phyloP scores from a whole-genome alignment of 2,113 vertebrate genomes.

The Albula glossodonta region DNA sequence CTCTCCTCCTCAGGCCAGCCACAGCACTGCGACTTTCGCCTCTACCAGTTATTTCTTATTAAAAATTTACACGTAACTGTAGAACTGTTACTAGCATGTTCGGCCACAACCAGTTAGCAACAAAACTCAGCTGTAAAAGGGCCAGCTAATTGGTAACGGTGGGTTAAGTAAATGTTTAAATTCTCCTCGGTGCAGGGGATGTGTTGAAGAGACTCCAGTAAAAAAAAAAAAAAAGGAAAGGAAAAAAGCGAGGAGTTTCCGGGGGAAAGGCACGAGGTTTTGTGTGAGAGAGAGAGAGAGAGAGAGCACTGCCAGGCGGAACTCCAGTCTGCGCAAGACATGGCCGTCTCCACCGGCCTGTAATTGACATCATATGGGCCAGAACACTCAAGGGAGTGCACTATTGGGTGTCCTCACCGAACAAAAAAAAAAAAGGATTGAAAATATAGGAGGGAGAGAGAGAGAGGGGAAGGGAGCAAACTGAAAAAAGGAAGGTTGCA shows the following conservation, averaged over 20 bases:
- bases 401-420: conserved; percentile 12
- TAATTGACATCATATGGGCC: conserved; percentile 42
- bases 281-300: background rate
- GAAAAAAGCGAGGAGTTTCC: background rate
- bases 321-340: conserved; percentile 4
- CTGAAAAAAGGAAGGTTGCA: background rate
- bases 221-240: conserved; percentile 30
- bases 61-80: conserved; percentile 64
- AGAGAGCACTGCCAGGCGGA: background rate
- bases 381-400: conserved; percentile 1
- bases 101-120: conserved; percentile 54
- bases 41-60: conserved; percentile 55
- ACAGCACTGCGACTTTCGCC: background rate
- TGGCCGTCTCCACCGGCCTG: background rate
- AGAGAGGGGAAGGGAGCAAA: background rate
- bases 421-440: background rate
- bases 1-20: background rate
- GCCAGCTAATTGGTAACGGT: conserved; percentile 66
- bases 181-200: conserved; percentile 51
- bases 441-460: background rate
- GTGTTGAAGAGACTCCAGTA: conserved; percentile 42
- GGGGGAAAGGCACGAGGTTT: no score
- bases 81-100: conserved; percentile 61
- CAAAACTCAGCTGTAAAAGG: conserved; percentile 48
- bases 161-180: conserved; percentile 76